Percentiles rank a stretch among this genome's conserved stretches.
phyloP scores from a whole-genome alignment of 2,888 invertebrate genomes.

The Mimas tiliae region DNA sequence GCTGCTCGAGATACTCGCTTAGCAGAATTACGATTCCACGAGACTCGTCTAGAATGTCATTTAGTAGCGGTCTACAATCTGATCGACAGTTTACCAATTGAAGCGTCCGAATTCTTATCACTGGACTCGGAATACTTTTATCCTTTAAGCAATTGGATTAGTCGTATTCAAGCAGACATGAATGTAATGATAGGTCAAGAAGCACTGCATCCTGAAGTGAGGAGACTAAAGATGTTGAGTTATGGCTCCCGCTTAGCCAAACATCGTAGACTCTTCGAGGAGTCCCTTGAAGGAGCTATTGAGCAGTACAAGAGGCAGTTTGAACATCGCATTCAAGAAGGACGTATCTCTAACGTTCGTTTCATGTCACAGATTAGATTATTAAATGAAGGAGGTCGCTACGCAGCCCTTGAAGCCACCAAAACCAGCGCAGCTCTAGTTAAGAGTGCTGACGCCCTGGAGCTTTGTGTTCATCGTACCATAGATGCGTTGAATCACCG shows the following conservation, averaged over 20 bases:
- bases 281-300: slow-evolving; percentile 56
- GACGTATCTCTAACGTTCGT: slow-evolving; percentile 66
- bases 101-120: slow-evolving; percentile 53
- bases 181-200: slow-evolving; percentile 46
- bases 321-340: slow-evolving; percentile 61
- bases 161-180: slow-evolving; percentile 51
- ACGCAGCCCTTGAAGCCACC: slow-evolving; percentile 59
- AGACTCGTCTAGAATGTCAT: slow-evolving; percentile 62
- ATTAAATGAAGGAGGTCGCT: slow-evolving; percentile 64
- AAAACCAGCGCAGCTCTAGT: slow-evolving; percentile 50
- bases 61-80: slow-evolving; percentile 58
- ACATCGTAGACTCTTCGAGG: slow-evolving; percentile 57
- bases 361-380: slow-evolving; percentile 60
- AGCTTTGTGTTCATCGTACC: slow-evolving; percentile 48
- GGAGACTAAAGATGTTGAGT: slow-evolving; percentile 65
- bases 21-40: slow-evolving; percentile 62
- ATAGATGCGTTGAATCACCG: slow-evolving; percentile 56
- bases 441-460: slow-evolving; percentile 61
- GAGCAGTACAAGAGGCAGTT: slow-evolving; percentile 50
- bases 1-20: slow-evolving; percentile 56
- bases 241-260: slow-evolving; percentile 61
- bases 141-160: slow-evolving; percentile 59
- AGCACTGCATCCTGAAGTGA: slow-evolving; percentile 52
- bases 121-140: slow-evolving; percentile 59
- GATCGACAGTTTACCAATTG: slow-evolving; percentile 51